These are phyloP conservation scores for Acleris emargana DNA, from an alignment of 2,888 invertebrate species.

Conservation along the genomic window DNA sequence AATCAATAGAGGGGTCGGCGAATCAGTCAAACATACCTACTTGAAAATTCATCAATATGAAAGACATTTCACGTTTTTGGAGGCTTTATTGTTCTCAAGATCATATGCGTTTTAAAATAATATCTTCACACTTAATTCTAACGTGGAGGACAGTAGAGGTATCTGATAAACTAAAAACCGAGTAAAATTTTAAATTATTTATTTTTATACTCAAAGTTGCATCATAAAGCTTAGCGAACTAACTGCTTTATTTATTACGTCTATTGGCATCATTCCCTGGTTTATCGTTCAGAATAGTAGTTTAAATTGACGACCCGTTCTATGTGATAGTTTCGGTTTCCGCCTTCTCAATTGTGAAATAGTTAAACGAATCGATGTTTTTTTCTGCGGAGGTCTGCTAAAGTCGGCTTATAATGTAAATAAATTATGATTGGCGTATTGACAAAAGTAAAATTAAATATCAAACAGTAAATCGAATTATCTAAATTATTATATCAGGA, in stretches of 20 bases:
- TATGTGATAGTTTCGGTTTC: constrained; percentile 24
- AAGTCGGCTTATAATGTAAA: background rate
- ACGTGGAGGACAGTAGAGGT: constrained; percentile 16
- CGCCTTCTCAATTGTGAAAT: constrained; percentile 31
- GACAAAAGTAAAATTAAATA: background rate
- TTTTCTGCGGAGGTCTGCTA: background rate
- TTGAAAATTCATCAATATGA: no score
- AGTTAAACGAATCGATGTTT: constrained; percentile 21
- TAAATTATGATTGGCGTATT: background rate
- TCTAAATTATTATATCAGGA: no score
- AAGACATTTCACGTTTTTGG: no score
- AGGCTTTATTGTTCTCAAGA: no score
- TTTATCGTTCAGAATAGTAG: constrained; percentile 50
- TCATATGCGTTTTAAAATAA: background rate
- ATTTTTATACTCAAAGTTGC: constrained; percentile 58
- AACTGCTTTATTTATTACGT: constrained; percentile 53
- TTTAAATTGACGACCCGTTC: constrained; percentile 48
- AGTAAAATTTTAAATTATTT: constrained; percentile 48
- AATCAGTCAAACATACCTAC: no score
- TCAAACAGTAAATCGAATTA: background rate
- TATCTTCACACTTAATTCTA: constrained; percentile 15
- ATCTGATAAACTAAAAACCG: constrained; percentile 29
- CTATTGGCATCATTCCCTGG: constrained; percentile 60
- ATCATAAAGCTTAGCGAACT: constrained; percentile 54
- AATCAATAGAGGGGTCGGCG: no score